Evolutionary conservation across 2,888 invertebrate species (phyloP), one percentile per base, ranked within the genome.

Genomic region (Slavum lentiscoides): DNA sequence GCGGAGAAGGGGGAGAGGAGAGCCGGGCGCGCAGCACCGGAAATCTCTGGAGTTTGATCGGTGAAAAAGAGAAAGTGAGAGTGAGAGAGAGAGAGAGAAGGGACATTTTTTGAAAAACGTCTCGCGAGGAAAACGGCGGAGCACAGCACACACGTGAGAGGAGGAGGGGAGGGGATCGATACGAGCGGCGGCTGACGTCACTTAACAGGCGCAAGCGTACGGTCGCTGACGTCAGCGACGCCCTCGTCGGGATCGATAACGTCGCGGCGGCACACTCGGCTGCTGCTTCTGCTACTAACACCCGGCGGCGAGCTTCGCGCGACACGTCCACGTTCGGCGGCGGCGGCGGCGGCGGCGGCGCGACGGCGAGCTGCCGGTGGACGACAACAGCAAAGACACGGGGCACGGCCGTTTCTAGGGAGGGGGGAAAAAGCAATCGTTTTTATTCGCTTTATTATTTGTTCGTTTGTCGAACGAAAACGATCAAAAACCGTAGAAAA

Each of bases 111-210:
- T 43, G 58, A 74, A 74, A 66, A 66, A 37, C 53, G 55, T 66
- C 66, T 66, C 17, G 62, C 30, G 30, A 30, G 30, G 21, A 11
- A 62, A 74, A 74, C 80, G 43, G 83, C 82, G 83, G 30, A 30
- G 82, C 82, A 83, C 82, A n/a, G 85, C 85, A 82, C 49, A 30
- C 1, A 30, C 15, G 83, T 84, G 84, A 84, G 82, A 83, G 83
- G 43, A 49, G 21, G n/a, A 0, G 55, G 37, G 43, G 23, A 17
- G 55, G 82, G 82, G 83, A 82, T 72, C 83, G 74, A 59, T 49
- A 30, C 7, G 37, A 21, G 39, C n/a, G n/a, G 37, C 11, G 11
- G 58, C 58, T 77, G 82, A 83, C 82, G 72, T 80, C 74, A 74
- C 80, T 74, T 75, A 72, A 43, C 76, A 49, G 68, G 76, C 82